phyloP scores from a whole-genome alignment of 2,888 invertebrate species.

The Oegoconia quadripuncta region DNA sequence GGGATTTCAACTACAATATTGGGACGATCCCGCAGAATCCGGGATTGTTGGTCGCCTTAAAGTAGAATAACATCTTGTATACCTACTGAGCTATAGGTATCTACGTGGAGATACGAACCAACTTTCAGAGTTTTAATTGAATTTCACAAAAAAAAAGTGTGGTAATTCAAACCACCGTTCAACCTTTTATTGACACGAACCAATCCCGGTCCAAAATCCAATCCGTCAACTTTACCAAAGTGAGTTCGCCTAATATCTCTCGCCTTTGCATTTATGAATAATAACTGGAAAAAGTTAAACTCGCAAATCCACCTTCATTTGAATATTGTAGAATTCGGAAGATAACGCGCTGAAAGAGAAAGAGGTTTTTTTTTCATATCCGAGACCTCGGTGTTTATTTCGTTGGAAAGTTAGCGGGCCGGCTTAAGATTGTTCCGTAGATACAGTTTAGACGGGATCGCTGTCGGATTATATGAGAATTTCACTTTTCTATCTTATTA shows the following conservation, averaged over 20 bases:
- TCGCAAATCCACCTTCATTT: conserved; percentile 61
- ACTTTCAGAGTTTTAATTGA: too few relatives aligned
- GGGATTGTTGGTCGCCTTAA: too few relatives aligned
- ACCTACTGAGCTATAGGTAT: too few relatives aligned
- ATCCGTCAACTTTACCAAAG: conserved; percentile 57
- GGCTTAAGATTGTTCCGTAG: conserved; percentile 43
- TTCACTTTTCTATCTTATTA: too few relatives aligned
- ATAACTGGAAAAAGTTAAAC: conserved; percentile 71
- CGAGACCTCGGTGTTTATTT: conserved; percentile 44
- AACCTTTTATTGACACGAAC: conserved; percentile 47
- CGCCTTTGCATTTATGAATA: conserved; percentile 75
- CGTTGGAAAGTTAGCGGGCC: conserved; percentile 41
- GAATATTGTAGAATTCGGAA: conserved; percentile 66
- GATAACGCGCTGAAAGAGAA: conserved; percentile 57
- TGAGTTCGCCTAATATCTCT: conserved; percentile 62
- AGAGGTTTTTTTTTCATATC: conserved; percentile 34
- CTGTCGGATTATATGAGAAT: conserved; percentile 29
- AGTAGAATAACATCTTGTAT: too few relatives aligned
- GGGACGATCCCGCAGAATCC: too few relatives aligned
- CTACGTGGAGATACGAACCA: too few relatives aligned
- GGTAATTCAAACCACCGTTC: conserved; percentile 24
- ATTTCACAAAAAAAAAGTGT: neutral
- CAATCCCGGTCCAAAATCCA: conserved; percentile 48
- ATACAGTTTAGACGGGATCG: conserved; percentile 22
- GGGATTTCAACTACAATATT: too few relatives aligned